phyloP scores from a whole-genome alignment of 2,797 vertebrate genomes.

The Chaetophractus vellerosus region DNA sequence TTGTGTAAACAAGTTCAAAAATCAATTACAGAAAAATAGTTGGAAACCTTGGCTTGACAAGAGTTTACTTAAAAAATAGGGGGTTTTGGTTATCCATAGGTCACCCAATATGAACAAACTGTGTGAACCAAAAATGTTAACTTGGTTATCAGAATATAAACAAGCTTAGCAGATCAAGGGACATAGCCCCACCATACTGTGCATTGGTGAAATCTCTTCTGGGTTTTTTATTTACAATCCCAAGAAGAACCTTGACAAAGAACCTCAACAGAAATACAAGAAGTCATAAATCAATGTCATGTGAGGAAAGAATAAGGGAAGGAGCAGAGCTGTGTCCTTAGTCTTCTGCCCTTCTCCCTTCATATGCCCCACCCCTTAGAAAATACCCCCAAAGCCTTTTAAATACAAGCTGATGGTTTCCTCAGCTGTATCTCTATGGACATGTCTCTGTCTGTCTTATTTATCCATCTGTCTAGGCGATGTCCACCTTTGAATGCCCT shows the following conservation, averaged over 20 bases:
- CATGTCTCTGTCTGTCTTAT: not conserved
- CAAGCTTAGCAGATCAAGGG: not conserved
- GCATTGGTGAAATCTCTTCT: not conserved
- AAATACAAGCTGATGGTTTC: not conserved
- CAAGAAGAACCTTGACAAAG: constrained; percentile 26
- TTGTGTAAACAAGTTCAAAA: not conserved
- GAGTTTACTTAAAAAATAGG: not conserved
- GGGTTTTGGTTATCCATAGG: not conserved
- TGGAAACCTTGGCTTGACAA: not conserved
- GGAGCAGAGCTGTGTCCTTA: not conserved
- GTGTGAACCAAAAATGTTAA: not conserved
- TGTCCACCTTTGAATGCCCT: not conserved
- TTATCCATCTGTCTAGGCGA: not conserved
- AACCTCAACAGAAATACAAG: not conserved
- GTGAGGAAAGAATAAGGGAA: not conserved
- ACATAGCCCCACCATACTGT: not conserved
- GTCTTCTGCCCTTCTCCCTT: not conserved
- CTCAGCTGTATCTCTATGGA: not conserved
- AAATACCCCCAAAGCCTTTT: not conserved
- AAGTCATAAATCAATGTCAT: not conserved
- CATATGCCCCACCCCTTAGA: rapidly evolving
- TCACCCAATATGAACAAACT: not conserved
- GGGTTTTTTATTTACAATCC: not conserved
- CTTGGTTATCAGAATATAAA: not conserved
- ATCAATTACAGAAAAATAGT: not conserved